Evolutionary conservation across 2,888 invertebrate genomes (phyloP), one percentile per base, ranked within the genome.

Genomic region (Laspeyria flexula): DNA sequence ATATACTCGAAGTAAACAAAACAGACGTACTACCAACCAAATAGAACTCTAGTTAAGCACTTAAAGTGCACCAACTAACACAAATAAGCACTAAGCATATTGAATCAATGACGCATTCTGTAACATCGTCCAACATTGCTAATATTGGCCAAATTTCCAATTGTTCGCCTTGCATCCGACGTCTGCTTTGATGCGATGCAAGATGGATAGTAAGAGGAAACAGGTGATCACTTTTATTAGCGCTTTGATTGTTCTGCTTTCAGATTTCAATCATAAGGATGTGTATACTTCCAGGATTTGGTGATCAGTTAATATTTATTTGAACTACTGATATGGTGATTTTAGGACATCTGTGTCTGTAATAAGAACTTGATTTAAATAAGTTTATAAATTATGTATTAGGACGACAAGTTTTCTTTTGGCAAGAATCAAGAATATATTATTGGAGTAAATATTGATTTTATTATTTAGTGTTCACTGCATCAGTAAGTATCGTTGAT

Each of bases 191-290:
- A 66, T 66, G 16, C 27, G 25, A 23, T 40, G 12, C 43, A 40
- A 18, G 49, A 43, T 33, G 11, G 9, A 29, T 35, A 33, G 37
- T 1, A 34, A 68, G 39, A 66, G 66, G 66, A 66, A 66, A 53
- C 66, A 68, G 65, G 69, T 66, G 69, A 50, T 43, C 33, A 41
- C 46, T 61, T 60, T 65, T 64, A 64, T 54, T 60, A 54, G 40
- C 25, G 9, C 33, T 65, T 49, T 50, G 43, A 51, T 50, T 60
- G 46, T 35, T 44, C 15, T 42, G 18, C 11, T 12, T 40, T 15
- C 12, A 15, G 33, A 33, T 13, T 33, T 13, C 0, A 15, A 15
- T 7, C 0, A 12, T 11, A 30, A 30, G 30, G 11, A 11, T 30
- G 12, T 3, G 7, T 25, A 11, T 30, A 12, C 9, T 12, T 11